A percentile compares a stretch with the other conserved stretches of the same genome.
Conservation (phyloP, 2,888 invertebrate species). For the Pyrrhia umbra region DNA sequence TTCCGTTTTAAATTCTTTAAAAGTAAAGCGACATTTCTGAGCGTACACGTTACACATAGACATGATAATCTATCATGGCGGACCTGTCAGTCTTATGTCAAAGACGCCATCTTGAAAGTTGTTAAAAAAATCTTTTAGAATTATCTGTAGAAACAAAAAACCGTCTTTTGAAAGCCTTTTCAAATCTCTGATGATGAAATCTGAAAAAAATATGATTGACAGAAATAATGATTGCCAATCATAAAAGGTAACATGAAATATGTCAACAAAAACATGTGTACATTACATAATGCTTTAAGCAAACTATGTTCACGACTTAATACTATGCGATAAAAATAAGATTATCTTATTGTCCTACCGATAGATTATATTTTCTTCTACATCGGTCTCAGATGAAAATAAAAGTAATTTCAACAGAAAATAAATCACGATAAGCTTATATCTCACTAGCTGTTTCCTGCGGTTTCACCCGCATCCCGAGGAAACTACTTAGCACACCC, state of each 20-base stretch:
- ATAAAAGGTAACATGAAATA: too few relatives aligned
- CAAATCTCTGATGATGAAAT: background rate
- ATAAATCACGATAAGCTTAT: too few relatives aligned
- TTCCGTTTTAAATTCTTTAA: slow-evolving; percentile 30
- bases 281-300: too few relatives aligned
- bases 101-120: background rate
- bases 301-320: background rate
- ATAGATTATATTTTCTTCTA: background rate
- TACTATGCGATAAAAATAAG: background rate
- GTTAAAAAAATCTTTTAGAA: background rate
- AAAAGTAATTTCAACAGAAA: too few relatives aligned
- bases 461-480: too few relatives aligned
- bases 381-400: too few relatives aligned
- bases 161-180: background rate
- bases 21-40: background rate
- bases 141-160: background rate
- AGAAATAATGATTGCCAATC: too few relatives aligned
- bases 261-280: too few relatives aligned
- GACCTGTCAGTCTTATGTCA: slow-evolving; percentile 14
- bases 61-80: background rate
- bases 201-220: too few relatives aligned
- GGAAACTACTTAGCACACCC: too few relatives aligned
- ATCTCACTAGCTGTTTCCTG: too few relatives aligned
- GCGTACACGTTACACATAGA: too few relatives aligned
- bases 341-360: background rate